Conservation (phyloP, 2,888 invertebrate genomes). For the Trissolcus brochymenae region DNA sequence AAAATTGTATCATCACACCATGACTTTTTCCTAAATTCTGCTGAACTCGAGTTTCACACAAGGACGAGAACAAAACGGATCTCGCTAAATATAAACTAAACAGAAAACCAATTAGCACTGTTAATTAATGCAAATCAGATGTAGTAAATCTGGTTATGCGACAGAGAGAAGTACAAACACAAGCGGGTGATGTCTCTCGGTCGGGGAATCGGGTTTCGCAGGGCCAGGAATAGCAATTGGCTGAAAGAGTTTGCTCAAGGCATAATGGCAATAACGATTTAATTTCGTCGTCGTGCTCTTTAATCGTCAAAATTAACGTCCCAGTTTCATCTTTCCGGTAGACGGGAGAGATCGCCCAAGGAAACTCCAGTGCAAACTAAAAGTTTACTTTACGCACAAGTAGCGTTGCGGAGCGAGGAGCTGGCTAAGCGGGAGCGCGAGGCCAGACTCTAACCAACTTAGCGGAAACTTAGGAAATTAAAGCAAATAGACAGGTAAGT, state of each 20-base stretch:
- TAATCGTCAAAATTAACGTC: conserved; percentile 57
- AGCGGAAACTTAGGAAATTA: conserved; percentile 74
- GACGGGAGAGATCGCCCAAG: conserved; percentile 48
- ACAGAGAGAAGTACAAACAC: neutral
- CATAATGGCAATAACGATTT: conserved; percentile 46
- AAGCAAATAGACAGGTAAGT: conserved; percentile 74
- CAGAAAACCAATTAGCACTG: no score
- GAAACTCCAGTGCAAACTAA: conserved; percentile 50
- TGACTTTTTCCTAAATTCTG: no score
- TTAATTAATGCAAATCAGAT: neutral
- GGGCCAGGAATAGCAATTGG: conserved; percentile 2
- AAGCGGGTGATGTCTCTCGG: conserved; percentile 6
- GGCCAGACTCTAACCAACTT: conserved; percentile 70
- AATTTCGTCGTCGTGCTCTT: conserved; percentile 47
- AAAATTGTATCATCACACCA: no score
- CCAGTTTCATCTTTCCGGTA: conserved; percentile 53
- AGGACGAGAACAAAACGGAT: no score
- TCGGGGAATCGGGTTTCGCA: neutral
- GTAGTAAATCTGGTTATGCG: neutral
- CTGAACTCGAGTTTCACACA: no score
- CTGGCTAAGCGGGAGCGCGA: conserved; percentile 37
- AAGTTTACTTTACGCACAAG: conserved; percentile 59
- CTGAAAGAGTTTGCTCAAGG: conserved; percentile 27
- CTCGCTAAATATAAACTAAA: no score
- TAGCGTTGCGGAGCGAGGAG: conserved; percentile 45